Conservation (phyloP, 2,888 invertebrate genomes). For the Hyalella azteca region DNA sequence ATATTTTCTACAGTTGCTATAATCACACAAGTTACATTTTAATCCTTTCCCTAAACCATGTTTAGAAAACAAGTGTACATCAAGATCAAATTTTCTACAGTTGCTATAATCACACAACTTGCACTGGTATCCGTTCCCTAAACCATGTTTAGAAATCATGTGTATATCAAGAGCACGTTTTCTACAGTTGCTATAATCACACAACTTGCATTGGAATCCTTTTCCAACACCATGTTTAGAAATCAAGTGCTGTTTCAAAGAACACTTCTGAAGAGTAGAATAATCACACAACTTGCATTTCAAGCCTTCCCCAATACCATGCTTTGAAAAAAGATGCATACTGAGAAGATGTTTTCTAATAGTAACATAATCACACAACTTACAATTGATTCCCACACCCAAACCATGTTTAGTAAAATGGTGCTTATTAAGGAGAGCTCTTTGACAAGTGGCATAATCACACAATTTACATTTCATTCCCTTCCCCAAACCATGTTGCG, state of each 20-base stretch:
- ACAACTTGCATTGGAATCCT: background rate
- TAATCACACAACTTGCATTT: background rate
- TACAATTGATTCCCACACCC: background rate
- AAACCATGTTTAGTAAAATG: background rate
- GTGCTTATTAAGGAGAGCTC: background rate
- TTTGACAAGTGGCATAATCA: background rate
- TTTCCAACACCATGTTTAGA: background rate
- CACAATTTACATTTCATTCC: background rate
- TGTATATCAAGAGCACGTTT: no score
- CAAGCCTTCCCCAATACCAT: background rate
- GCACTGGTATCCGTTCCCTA: no score
- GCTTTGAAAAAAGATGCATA: background rate
- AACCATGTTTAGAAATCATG: no score
- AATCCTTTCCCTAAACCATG: no score
- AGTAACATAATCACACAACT: background rate
- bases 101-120: no score
- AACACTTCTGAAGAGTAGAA: background rate
- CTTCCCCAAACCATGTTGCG: background rate
- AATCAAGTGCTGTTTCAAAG: background rate
- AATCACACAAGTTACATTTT: no score
- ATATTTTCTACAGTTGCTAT: no score
- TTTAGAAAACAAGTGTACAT: no score
- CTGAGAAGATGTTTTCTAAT: background rate
- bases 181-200: background rate
- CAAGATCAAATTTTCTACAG: no score